A percentile compares a stretch with the other conserved stretches of the same genome.
phyloP scores from a whole-genome alignment of 2,888 invertebrate species.

The Incurvaria masculella region DNA sequence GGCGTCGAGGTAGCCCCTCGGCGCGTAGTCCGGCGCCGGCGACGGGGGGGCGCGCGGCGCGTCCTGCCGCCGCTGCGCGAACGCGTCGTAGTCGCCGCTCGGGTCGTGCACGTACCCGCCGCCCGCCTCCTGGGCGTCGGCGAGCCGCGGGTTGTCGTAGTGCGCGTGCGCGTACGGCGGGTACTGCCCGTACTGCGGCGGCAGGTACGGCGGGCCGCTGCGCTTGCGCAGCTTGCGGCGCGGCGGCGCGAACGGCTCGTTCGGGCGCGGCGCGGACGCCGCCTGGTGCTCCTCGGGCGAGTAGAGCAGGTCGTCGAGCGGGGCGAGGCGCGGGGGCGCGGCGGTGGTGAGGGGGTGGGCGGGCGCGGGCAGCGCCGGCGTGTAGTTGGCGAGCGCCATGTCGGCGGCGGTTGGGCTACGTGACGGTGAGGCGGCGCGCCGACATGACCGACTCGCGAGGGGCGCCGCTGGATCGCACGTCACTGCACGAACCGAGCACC shows the following conservation, averaged over 20 bases:
- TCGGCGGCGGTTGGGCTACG: too few relatives aligned
- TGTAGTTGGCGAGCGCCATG: slow-evolving; percentile 48
- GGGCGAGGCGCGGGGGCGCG: slow-evolving; percentile 32
- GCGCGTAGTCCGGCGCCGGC: slow-evolving; percentile 7
- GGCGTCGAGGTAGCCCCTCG: background rate
- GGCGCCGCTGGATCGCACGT: background rate
- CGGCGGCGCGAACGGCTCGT: slow-evolving; percentile 34
- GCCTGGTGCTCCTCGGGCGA: slow-evolving; percentile 33
- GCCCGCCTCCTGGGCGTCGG: slow-evolving; percentile 36
- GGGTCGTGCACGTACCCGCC: slow-evolving; percentile 46
- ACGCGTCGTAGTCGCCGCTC: slow-evolving; percentile 47
- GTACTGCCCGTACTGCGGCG: slow-evolving; percentile 45
- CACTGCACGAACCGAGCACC: background rate
- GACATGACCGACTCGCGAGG: background rate
- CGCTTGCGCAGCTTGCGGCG: slow-evolving; percentile 42
- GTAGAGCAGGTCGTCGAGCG: slow-evolving; percentile 43
- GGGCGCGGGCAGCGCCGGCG: slow-evolving; percentile 34
- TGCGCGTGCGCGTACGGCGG: slow-evolving; percentile 37
- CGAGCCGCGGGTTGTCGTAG: slow-evolving; percentile 40
- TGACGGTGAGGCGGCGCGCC: background rate
- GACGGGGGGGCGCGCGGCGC: slow-evolving; percentile 24
- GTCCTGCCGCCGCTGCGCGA: slow-evolving; percentile 32
- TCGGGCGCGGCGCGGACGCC: slow-evolving; percentile 27
- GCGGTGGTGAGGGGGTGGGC: slow-evolving; percentile 35
- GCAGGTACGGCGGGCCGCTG: slow-evolving; percentile 45